A percentile compares a stretch with the other conserved stretches of the same genome.
Evolutionary conservation across 2,113 vertebrate species (phyloP).

Genomic region (Plectropomus leopardus): DNA sequence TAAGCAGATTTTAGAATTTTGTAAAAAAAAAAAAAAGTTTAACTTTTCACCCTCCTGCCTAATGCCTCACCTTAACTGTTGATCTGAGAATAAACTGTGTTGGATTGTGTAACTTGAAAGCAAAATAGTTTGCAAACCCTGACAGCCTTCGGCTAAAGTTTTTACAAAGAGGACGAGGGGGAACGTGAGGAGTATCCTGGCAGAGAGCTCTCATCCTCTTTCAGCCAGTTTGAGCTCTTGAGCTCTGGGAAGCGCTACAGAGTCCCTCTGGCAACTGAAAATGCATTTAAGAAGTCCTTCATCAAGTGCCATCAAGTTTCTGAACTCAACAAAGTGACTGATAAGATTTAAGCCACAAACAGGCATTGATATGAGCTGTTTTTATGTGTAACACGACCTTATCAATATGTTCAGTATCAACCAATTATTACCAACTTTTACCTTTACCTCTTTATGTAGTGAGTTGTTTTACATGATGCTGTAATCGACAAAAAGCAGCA

Average conservation of each 20-base stretch:
- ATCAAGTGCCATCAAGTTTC: background rate
- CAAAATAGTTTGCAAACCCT: background rate
- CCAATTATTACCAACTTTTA: too few relatives aligned
- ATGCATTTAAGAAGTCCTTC: background rate
- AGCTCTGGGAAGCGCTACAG: background rate
- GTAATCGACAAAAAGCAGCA: too few relatives aligned
- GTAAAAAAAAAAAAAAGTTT: too few relatives aligned
- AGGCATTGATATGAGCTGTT: background rate
- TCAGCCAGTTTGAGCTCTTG: background rate
- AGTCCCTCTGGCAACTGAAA: background rate
- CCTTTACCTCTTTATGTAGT: too few relatives aligned
- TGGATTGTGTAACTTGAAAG: background rate
- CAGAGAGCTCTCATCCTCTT: background rate
- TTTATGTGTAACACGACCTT: background rate
- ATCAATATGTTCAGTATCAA: background rate
- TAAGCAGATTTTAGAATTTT: too few relatives aligned
- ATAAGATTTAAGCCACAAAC: background rate
- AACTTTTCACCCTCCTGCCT: background rate
- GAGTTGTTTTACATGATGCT: too few relatives aligned
- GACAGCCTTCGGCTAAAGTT: background rate
- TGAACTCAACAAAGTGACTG: background rate
- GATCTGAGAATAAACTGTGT: background rate
- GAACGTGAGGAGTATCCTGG: background rate
- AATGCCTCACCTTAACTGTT: background rate
- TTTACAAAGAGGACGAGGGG: background rate